Conservation (phyloP, 92 coral and sea anemone genomes). For the Micromussa lordhowensis region DNA sequence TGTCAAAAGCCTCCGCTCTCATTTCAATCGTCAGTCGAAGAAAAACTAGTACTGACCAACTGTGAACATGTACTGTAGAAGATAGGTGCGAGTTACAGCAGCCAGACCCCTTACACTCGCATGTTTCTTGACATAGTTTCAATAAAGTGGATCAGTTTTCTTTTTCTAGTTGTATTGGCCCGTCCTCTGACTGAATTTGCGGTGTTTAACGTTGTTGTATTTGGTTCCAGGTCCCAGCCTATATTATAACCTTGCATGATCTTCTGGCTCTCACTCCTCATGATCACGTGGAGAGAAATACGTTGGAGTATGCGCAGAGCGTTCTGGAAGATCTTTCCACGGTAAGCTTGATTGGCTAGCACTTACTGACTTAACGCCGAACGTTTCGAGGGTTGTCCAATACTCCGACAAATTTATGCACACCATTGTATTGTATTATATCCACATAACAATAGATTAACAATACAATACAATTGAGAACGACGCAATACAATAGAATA, state of each 20-base stretch:
- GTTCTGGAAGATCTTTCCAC: conserved; percentile 96
- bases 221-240: conserved; percentile 83
- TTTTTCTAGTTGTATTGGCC: neutral
- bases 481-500: too few relatives aligned
- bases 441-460: too few relatives aligned
- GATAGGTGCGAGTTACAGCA: neutral
- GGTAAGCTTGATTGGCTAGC: conserved; percentile 57
- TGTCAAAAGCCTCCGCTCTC: neutral
- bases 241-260: conserved; percentile 94
- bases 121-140: neutral
- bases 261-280: conserved; percentile 94
- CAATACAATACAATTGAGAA: too few relatives aligned
- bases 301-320: conserved; percentile 95
- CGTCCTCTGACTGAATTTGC: neutral
- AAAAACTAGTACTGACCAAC: neutral
- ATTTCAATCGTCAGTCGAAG: neutral
- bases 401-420: too few relatives aligned
- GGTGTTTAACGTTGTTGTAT: neutral
- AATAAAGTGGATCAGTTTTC: neutral
- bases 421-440: too few relatives aligned
- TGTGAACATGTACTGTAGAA: neutral
- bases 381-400: too few relatives aligned
- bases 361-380: too few relatives aligned
- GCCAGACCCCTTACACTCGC: neutral
- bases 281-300: conserved; percentile 96